These are phyloP conservation scores for Epinephelus coioides DNA, from an alignment of 2,797 vertebrate species.

Conservation along the genomic window DNA sequence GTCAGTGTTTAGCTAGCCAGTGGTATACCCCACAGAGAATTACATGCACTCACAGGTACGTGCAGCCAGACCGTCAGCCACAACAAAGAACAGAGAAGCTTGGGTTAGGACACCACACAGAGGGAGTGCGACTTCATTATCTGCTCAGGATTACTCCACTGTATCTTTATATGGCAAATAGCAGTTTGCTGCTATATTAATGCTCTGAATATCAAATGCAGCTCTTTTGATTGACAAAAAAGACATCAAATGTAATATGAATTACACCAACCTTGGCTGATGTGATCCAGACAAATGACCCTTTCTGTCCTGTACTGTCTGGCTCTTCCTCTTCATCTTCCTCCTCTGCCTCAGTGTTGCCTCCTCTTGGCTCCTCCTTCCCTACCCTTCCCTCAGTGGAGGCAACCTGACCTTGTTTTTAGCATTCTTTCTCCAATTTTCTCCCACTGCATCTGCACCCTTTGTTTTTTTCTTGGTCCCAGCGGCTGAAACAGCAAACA, in stretches of 20 bases:
- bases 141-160: no score
- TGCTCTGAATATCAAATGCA: no score
- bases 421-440: background rate
- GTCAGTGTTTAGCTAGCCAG: no score
- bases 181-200: no score
- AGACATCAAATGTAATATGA: background rate
- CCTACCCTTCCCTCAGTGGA: constrained; percentile 18
- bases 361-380: constrained; percentile 19
- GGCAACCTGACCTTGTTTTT: background rate
- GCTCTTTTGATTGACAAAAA: no score
- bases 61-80: no score
- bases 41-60: no score
- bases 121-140: no score
- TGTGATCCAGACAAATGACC: constrained; percentile 3
- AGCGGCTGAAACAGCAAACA: background rate
- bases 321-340: constrained; percentile 26
- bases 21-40: no score
- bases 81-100: no score
- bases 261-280: constrained; percentile 24
- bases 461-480: background rate
- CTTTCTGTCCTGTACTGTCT: background rate
- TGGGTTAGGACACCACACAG: no score
- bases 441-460: background rate
- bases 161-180: no score
- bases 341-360: constrained; percentile 4